Evolutionary conservation across 2,888 invertebrate genomes (phyloP), one percentile per base, ranked within the genome.

Genomic region (Hofmannophila pseudospretella): DNA sequence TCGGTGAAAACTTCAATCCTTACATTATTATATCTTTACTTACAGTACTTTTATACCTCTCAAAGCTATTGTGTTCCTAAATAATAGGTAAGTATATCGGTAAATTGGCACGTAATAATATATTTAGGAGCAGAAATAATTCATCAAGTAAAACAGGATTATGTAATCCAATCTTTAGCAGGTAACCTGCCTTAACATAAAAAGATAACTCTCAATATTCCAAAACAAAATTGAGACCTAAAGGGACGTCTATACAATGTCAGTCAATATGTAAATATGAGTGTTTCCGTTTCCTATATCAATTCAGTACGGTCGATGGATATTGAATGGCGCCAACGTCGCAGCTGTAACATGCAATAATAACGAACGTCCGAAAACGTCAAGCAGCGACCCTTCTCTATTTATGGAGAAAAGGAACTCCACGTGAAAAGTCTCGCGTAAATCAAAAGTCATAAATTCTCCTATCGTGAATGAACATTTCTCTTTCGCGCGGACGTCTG

Each of bases 391-490:
- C 78, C 78, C 79, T 79, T 69, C 68, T 73, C 73, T 80, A 77
- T 82, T 79, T 79, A 76, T 70, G 70, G 66, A 56, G 62, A 58
- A 58, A 61, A 61, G 66, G 58, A 50, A 45, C 55, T 59, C 54
- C 68, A 71, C 72, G 77, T 72, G 77, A 79, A 79, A 81, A 82
- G 68, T 79, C 76, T 66, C 67, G 68, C 79, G 78, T 82, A 84
- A 84, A 84, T 84, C 81, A 81, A 81, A n/a, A 80, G 77, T 76
- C 81, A 84, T 84, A 84, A 85, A 85, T 86, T 80, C 75, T 73
- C 66, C 79, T 84, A 85, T 84, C 84, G 79, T 81, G 81, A 82
- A 82, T 81, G 84, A 82, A 82, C 82, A 85, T 85, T 84, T 84
- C 85, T 84, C 85, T 82, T 81, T 58, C 49, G 54, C 67, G 73